phyloP scores from a whole-genome alignment of 1,140 invertebrate genomes.

The Tetramorium alpestre region DNA sequence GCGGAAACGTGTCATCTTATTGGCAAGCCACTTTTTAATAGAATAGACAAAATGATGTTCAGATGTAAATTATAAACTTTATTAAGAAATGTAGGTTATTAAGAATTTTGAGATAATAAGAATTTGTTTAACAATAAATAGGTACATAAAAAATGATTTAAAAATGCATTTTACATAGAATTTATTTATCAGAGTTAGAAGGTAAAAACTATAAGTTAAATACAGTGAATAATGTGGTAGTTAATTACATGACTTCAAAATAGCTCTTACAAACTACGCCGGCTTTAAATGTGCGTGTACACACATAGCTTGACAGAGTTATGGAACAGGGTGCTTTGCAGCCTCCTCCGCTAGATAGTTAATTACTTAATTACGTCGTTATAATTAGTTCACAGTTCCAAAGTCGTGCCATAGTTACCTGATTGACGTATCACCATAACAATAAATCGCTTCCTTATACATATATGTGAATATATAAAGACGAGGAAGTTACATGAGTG shows the following conservation, averaged over 20 bases:
- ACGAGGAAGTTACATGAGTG: background rate
- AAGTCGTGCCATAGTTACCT: conserved; percentile 61
- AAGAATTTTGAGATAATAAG: background rate
- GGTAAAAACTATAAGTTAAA: conserved; percentile 24
- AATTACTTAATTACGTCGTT: conserved; percentile 81
- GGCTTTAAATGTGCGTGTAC: conserved; percentile 40
- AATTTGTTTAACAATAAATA: background rate
- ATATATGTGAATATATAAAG: conserved; percentile 7
- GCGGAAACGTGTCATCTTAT: background rate
- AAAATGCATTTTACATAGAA: background rate
- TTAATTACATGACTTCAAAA: conserved; percentile 67
- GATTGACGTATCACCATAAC: conserved; percentile 73
- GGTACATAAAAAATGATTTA: background rate
- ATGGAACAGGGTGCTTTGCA: conserved; percentile 62
- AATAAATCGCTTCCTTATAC: conserved; percentile 59
- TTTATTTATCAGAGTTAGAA: background rate
- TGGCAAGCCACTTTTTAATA: background rate
- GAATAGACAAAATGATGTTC: background rate
- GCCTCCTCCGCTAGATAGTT: conserved; percentile 74
- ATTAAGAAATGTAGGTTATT: too few relatives aligned
- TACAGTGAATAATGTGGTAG: conserved; percentile 55
- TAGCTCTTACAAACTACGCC: conserved; percentile 69
- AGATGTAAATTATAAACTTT: background rate
- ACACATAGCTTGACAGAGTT: conserved; percentile 44
- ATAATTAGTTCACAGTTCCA: conserved; percentile 78